Percentiles rank a stretch among this genome's conserved stretches.
phyloP scores from a whole-genome alignment of 2,888 invertebrate genomes.

The Heliconius aoede region DNA sequence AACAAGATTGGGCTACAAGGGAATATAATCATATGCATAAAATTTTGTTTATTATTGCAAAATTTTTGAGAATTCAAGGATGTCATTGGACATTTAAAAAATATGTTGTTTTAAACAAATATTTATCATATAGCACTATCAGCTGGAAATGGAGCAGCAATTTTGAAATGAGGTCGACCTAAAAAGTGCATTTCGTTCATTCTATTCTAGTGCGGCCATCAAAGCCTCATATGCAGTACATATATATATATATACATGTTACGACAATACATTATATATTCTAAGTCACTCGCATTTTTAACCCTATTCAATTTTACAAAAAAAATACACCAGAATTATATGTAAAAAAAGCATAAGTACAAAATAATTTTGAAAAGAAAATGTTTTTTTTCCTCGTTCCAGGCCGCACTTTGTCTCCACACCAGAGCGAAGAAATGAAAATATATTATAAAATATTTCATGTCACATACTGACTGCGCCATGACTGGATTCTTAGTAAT shows the following conservation, averaged over 20 bases:
- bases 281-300: neutral
- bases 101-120: neutral
- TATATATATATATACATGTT: neutral
- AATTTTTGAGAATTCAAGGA: neutral
- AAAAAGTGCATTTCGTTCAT: constrained; percentile 20
- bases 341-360: too few species aligned
- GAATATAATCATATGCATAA: neutral
- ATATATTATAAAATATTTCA: too few species aligned
- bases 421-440: too few species aligned
- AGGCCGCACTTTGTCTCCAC: too few species aligned
- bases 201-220: constrained; percentile 14
- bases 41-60: neutral
- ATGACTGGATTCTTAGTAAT: too few species aligned
- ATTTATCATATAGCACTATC: neutral
- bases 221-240: constrained; percentile 13
- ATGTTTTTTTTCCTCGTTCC: too few species aligned
- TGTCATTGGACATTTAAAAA: neutral
- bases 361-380: too few species aligned
- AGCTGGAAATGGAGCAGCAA: constrained; percentile 3
- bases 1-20: neutral
- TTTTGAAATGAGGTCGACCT: constrained; percentile 7
- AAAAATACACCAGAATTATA: too few species aligned
- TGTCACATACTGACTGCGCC: too few species aligned
- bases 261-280: constrained; percentile 1
- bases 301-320: neutral